Percentiles rank a stretch among this genome's conserved stretches.
phyloP scores from a whole-genome alignment of 1,140 invertebrate genomes.

The Apolygus lucorum region DNA sequence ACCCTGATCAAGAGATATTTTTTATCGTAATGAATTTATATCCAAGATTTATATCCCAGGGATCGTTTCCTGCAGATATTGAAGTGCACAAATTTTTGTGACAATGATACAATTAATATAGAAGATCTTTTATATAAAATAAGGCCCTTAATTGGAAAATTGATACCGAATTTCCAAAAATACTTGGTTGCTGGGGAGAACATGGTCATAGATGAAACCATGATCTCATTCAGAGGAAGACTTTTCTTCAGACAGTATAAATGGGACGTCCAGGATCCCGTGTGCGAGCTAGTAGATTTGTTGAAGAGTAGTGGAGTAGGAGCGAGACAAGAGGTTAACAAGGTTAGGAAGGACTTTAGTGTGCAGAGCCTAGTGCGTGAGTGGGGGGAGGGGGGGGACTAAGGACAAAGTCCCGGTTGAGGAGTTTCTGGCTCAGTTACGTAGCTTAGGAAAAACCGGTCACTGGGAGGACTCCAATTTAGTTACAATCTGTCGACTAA shows the following conservation, averaged over 20 bases:
- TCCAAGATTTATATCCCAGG: neutral
- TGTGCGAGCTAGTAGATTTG: too few species aligned
- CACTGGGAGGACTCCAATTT: too few species aligned
- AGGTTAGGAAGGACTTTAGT: too few species aligned
- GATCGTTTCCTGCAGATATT: neutral
- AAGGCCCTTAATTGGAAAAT: neutral
- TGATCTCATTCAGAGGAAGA: neutral
- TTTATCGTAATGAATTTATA: constrained; percentile 2
- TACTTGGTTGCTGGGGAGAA: neutral
- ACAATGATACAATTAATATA: neutral
- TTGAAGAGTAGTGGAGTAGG: too few species aligned
- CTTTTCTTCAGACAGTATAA: constrained; percentile 1
- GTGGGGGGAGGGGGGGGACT: too few species aligned
- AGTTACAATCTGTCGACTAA: too few species aligned
- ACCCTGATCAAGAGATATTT: neutral
- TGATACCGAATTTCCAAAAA: neutral
- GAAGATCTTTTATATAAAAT: neutral
- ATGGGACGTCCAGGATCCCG: too few species aligned
- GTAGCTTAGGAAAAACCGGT: too few species aligned
- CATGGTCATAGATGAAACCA: neutral
- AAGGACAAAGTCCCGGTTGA: too few species aligned
- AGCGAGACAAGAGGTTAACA: too few species aligned
- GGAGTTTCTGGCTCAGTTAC: too few species aligned
- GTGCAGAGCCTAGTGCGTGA: too few species aligned
- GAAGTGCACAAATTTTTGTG: neutral